Evolutionary conservation across 2,888 invertebrate genomes (phyloP).

Genomic region (Acleris emargana): DNA sequence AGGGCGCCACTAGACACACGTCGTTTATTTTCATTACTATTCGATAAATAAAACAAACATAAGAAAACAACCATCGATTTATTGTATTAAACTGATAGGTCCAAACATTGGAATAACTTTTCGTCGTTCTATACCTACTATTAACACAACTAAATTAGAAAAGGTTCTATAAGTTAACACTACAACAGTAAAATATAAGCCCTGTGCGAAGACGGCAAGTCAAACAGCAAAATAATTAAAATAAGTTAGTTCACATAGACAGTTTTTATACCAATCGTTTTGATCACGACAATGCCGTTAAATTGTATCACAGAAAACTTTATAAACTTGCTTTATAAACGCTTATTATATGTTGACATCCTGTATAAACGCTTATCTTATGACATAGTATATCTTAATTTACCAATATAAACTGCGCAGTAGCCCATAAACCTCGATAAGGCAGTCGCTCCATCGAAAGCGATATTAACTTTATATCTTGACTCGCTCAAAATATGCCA

Average conservation of each 20-base stretch:
- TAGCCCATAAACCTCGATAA: neutral
- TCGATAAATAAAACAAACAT: slow-evolving; percentile 1
- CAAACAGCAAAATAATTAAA: neutral
- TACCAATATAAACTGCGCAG: neutral
- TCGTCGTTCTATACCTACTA: slow-evolving; percentile 15
- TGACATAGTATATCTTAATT: neutral
- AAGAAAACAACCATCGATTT: slow-evolving; percentile 27
- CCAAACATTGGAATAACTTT: slow-evolving; percentile 28
- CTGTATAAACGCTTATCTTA: slow-evolving; percentile 1
- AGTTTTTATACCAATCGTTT: neutral
- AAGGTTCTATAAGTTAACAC: slow-evolving; percentile 1
- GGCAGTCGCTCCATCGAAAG: neutral
- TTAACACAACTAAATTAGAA: neutral
- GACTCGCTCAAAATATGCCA: too few relatives aligned
- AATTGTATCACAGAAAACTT: slow-evolving; percentile 27
- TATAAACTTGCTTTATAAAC: slow-evolving; percentile 9
- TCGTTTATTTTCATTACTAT: too few relatives aligned
- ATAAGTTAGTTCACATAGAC: neutral
- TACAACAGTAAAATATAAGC: too few relatives aligned
- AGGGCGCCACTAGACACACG: too few relatives aligned
- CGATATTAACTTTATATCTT: neutral
- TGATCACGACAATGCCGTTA: neutral
- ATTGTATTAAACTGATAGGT: slow-evolving; percentile 17
- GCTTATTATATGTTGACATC: slow-evolving; percentile 7
- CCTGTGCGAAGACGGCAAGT: too few relatives aligned